Conservation (phyloP, 1,140 invertebrate genomes). For the Brachionus rubens region DNA sequence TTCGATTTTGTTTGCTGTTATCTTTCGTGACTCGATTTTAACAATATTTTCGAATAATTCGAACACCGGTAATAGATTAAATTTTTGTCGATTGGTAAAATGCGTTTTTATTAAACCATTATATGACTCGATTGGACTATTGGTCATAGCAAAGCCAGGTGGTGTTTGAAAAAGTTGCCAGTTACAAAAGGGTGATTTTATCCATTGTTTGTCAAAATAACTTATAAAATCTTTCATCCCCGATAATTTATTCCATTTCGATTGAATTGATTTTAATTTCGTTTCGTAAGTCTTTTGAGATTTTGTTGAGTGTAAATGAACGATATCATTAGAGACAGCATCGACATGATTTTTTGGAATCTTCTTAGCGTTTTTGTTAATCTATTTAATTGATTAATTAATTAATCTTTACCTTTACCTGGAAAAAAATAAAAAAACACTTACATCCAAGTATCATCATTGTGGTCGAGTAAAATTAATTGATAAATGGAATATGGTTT, state of each 20-base stretch:
- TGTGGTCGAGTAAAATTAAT: too few species aligned
- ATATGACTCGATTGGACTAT: neutral
- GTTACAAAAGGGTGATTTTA: neutral
- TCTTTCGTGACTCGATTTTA: too few species aligned
- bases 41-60: too few species aligned
- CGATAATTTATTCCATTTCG: neutral
- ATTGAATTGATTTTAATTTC: neutral
- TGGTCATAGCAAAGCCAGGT: neutral
- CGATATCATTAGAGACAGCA: neutral
- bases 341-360: neutral
- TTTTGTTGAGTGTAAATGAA: neutral
- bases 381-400: neutral
- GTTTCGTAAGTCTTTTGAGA: neutral
- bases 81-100: neutral
- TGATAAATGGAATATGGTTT: too few species aligned
- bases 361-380: conserved; percentile 3
- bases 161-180: neutral
- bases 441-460: too few species aligned
- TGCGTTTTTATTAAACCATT: neutral
- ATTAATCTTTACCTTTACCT: neutral
- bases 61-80: neutral
- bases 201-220: neutral
- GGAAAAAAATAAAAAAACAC: too few species aligned
- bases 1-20: too few species aligned
- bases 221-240: neutral